phyloP scores from a whole-genome alignment of 2,113 vertebrate species.

The Chionis minor region DNA sequence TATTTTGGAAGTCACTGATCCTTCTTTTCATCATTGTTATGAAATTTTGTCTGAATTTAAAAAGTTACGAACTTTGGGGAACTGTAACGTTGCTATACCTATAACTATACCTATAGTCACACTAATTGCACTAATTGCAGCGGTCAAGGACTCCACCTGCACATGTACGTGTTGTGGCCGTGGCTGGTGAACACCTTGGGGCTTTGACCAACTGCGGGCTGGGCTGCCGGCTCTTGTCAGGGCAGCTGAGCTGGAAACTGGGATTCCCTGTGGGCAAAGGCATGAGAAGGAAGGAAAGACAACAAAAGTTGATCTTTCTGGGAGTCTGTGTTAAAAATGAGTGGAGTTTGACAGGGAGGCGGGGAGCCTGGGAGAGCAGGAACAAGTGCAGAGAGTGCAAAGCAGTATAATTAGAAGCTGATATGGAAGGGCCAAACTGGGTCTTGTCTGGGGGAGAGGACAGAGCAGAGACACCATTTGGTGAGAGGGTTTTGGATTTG shows the following conservation, averaged over 20 bases:
- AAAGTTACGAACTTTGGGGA: not conserved
- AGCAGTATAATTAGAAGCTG: not conserved
- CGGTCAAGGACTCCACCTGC: not conserved
- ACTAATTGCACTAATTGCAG: not conserved
- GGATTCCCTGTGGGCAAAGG: not conserved
- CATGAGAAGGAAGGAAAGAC: no score
- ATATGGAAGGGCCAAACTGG: not conserved
- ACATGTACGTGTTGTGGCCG: fast-evolving
- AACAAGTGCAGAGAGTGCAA: not conserved
- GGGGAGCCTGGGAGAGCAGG: not conserved
- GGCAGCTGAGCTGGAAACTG: not conserved
- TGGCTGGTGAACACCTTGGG: no score
- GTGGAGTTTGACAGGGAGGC: not conserved
- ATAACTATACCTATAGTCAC: no score
- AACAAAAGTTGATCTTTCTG: not conserved
- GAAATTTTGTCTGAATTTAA: not conserved
- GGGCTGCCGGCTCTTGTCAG: not conserved
- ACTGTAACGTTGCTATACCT: not conserved
- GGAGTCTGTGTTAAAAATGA: not conserved
- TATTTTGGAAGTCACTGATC: not conserved
- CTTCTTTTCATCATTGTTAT: not conserved
- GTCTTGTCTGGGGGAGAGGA: not conserved
- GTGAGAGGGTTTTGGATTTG: not conserved
- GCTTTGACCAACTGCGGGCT: not conserved
- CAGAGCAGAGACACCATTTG: not conserved